Conservation (phyloP, 2,888 invertebrate species). For the Iselma pallidipennis region DNA sequence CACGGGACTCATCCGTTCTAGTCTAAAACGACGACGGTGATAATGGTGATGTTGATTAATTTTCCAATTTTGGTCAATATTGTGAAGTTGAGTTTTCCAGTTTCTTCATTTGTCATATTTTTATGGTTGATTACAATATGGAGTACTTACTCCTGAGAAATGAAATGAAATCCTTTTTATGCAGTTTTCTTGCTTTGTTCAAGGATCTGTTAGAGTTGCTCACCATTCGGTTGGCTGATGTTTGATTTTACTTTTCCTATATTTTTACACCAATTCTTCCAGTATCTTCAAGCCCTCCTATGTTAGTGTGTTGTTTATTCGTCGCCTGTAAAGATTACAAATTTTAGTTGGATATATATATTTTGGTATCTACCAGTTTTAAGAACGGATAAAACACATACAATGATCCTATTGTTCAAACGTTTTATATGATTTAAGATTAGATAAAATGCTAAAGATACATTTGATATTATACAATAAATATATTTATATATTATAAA, state of each 20-base stretch:
- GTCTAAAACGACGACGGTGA: no score
- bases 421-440: not conserved
- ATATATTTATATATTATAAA: not conserved
- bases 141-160: no score
- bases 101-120: not conserved
- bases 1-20: not conserved
- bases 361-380: not conserved
- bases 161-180: no score
- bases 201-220: no score
- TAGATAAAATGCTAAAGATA: not conserved
- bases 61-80: not conserved
- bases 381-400: not conserved
- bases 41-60: conserved; percentile 2
- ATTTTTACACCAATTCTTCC: no score
- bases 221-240: no score
- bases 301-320: not conserved
- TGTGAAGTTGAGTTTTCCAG: not conserved
- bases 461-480: not conserved
- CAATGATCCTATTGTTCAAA: not conserved
- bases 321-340: no score
- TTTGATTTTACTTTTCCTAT: not conserved
- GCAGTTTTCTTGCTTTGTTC: no score
- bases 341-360: not conserved
- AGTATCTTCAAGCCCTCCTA: no score
- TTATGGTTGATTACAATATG: no score